Evolutionary conservation across 2,113 vertebrate species (phyloP), one percentile per base, ranked within the genome.

Genomic region (Brachypteracias leptosomus): DNA sequence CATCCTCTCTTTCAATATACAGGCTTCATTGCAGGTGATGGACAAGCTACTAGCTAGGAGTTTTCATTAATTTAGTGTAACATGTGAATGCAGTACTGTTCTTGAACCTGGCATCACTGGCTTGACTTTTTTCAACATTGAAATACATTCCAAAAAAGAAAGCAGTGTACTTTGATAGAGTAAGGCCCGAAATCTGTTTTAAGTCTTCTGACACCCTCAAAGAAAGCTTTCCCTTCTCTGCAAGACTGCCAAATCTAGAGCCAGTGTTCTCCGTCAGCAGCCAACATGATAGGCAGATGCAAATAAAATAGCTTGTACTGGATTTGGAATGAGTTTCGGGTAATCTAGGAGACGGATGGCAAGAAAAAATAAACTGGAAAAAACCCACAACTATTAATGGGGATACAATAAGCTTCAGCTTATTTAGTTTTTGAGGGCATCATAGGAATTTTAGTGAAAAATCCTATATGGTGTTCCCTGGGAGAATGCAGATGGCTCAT

Each of bases 371-470:
- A 52, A 89, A 55, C 11, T 17, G 31, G 75, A 55, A 51, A 40
- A 24, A 7, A 5, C 13, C 31, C 36, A 52, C n/a, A n/a, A n/a
- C 13, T 58, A 10, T 22, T 78, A 67, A 47, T 7, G 7, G 54
- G 29, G 9, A 67, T 35, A 58, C 0, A 0, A 33, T 49, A 52
- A 81, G 29, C 57, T 59, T 59, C 46, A 36, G 47, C 46, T 31
- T 57, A 8, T 9, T 20, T 55, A 18, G 9, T 40, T 83, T 28
- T 28, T 20, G 40, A 86, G 29, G 20, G 11, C 22, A 55, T 51
- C 0, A 0, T 20, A 71, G 55, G 35, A 89, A 71, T 42, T 46
- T n/a, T 36, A 24, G 36, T 66, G 40, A 66, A 76, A 55, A 87
- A 61, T 6, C 16, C 25, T 10, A 54, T 0, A 0, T 26, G 54